These are phyloP conservation scores for Patella ulyssiponensis DNA, from an alignment of 2,888 invertebrate genomes.

Conservation along the genomic window DNA sequence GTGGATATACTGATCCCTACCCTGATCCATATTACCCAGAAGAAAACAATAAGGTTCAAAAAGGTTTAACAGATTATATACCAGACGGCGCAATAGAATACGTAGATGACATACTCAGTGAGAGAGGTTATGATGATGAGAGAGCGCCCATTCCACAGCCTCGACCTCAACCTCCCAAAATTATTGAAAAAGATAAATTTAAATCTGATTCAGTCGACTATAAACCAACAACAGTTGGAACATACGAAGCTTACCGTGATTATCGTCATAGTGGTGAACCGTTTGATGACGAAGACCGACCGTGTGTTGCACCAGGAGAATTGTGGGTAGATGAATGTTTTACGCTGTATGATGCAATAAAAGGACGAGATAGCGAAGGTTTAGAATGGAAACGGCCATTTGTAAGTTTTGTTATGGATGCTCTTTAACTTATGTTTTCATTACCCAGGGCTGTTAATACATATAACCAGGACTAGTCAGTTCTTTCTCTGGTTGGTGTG, in stretches of 20 bases:
- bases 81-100: too few relatives aligned
- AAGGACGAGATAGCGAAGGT: constrained; percentile 26
- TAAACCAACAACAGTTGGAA: constrained; percentile 27
- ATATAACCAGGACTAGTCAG: too few relatives aligned
- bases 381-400: constrained; percentile 60
- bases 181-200: not conserved
- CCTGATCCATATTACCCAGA: not conserved
- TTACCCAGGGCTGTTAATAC: too few relatives aligned
- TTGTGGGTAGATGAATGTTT: constrained; percentile 55
- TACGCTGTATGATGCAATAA: constrained; percentile 48
- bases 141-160: not conserved
- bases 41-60: too few relatives aligned
- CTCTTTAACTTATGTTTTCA: too few relatives aligned
- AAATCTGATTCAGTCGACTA: constrained; percentile 10
- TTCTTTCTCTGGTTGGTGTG: too few relatives aligned
- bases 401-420: constrained; percentile 39
- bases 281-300: constrained; percentile 32
- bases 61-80: not conserved
- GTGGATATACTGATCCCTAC: constrained; percentile 6
- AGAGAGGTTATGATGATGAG: too few relatives aligned
- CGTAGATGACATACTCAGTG: too few relatives aligned
- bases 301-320: constrained; percentile 29
- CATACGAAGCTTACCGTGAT: constrained; percentile 36
- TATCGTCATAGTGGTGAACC: constrained; percentile 38
- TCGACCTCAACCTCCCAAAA: constrained; percentile 19